These are phyloP conservation scores for Peromyscus californicus DNA, from an alignment of 2,113 vertebrate genomes.

Conservation along the genomic window DNA sequence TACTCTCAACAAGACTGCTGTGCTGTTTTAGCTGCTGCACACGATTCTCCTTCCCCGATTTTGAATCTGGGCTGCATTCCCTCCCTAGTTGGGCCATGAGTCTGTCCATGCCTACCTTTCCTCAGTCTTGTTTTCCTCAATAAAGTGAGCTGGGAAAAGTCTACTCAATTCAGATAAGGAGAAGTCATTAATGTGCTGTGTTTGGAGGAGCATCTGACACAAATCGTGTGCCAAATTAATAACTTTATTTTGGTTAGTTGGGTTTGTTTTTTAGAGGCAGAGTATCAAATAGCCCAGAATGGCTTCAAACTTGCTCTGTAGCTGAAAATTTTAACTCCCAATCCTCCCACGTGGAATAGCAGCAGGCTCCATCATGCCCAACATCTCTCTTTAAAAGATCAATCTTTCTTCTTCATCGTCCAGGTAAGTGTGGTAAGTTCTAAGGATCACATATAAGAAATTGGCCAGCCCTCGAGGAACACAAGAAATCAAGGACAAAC, in stretches of 20 bases:
- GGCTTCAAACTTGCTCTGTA: background rate
- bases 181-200: background rate
- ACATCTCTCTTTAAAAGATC: background rate
- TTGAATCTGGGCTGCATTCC: background rate
- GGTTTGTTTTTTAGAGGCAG: background rate
- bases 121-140: background rate
- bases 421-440: background rate
- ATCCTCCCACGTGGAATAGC: background rate
- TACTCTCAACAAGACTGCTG: background rate
- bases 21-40: background rate
- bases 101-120: background rate
- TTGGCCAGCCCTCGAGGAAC: background rate
- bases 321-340: background rate
- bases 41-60: background rate
- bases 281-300: background rate
- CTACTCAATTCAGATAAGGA: background rate
- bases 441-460: background rate
- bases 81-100: background rate
- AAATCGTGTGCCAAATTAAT: background rate
- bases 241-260: background rate
- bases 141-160: background rate
- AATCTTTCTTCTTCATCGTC: background rate
- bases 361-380: background rate
- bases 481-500: background rate
- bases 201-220: background rate